phyloP scores from a whole-genome alignment of 1,140 invertebrate species.

The Fopius arisanus region DNA sequence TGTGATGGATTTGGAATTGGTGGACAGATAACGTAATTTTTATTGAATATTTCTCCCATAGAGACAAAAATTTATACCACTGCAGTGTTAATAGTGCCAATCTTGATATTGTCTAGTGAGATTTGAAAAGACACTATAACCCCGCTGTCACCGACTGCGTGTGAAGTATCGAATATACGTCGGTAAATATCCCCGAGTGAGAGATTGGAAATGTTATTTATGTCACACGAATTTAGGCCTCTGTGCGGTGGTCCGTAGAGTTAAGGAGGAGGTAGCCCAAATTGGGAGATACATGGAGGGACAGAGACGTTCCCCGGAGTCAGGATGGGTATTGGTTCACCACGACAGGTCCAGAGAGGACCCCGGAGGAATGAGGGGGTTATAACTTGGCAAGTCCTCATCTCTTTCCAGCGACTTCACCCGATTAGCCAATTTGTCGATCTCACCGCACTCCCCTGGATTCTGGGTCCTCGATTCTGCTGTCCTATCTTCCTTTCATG shows the following conservation, averaged over 20 bases:
- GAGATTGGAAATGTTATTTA: conserved; percentile 33
- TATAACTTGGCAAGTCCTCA: conserved; percentile 20
- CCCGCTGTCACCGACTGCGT: neutral
- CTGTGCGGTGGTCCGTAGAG: conserved; percentile 27
- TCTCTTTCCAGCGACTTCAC: conserved; percentile 36
- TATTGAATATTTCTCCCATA: too few species aligned
- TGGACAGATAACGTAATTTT: too few species aligned
- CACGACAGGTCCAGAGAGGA: neutral
- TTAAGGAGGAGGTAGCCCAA: conserved; percentile 31
- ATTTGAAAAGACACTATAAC: too few species aligned
- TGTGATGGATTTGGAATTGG: too few species aligned
- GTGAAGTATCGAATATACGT: neutral
- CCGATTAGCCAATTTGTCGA: conserved; percentile 40
- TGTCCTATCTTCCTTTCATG: conserved; percentile 28
- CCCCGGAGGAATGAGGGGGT: neutral
- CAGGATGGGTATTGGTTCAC: conserved; percentile 17
- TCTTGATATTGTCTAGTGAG: too few species aligned
- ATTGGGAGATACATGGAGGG: conserved; percentile 21
- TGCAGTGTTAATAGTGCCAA: too few species aligned
- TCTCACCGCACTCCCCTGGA: conserved; percentile 22
- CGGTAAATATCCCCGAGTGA: conserved; percentile 24
- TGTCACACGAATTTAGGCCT: conserved; percentile 32
- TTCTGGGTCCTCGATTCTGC: neutral
- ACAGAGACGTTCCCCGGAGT: conserved; percentile 22
- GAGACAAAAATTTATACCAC: too few species aligned